Percentiles rank a stretch among this genome's conserved stretches.
phyloP scores from a whole-genome alignment of 2,888 invertebrate genomes.

The Dryobota labecula region DNA sequence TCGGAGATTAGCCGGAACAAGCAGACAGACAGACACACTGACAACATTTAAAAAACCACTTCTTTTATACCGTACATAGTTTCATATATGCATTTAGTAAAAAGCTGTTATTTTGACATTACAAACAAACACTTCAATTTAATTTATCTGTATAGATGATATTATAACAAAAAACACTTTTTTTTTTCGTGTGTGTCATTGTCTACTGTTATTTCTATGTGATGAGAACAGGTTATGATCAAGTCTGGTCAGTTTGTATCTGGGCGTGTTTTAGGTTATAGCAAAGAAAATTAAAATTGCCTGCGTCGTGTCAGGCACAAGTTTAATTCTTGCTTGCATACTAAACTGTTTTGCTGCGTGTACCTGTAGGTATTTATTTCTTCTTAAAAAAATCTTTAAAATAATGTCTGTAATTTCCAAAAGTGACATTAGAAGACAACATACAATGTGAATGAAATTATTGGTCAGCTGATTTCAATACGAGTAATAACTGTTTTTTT shows the following conservation, averaged over 20 bases:
- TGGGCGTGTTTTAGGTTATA: neutral
- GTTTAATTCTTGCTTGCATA: neutral
- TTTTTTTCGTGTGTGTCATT: neutral
- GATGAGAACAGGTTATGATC: neutral
- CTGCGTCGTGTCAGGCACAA: neutral
- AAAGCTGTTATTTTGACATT: too few relatives aligned
- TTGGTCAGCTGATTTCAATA: neutral
- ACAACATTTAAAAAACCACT: too few relatives aligned
- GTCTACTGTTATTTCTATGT: neutral
- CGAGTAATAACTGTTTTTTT: too few relatives aligned
- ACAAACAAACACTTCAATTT: too few relatives aligned
- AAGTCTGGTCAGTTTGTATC: neutral
- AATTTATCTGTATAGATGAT: too few relatives aligned
- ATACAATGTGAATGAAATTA: neutral
- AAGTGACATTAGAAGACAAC: neutral
- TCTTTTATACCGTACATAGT: too few relatives aligned
- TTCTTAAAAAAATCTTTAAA: neutral
- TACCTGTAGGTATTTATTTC: neutral
- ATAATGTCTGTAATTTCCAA: neutral
- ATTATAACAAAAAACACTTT: neutral
- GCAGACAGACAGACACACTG: too few relatives aligned
- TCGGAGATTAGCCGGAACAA: too few relatives aligned
- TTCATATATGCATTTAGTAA: too few relatives aligned
- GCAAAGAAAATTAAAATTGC: neutral
- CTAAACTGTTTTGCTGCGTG: neutral